These are phyloP conservation scores for Nycteola revayana DNA, from an alignment of 2,888 invertebrate species.

Conservation along the genomic window DNA sequence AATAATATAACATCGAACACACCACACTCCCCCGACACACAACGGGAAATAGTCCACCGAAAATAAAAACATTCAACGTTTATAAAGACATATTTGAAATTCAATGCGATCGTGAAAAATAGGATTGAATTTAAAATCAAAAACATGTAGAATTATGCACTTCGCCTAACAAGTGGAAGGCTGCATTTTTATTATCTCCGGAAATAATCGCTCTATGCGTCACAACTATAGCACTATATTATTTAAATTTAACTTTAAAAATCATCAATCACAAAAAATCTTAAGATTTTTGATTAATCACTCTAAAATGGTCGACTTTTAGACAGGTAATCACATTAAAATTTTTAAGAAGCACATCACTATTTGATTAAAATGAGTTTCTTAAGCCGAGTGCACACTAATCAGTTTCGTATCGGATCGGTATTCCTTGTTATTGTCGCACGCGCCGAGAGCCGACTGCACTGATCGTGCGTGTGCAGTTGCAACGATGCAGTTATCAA, in stretches of 20 bases:
- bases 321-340: too few species aligned
- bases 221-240: not conserved
- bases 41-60: constrained; percentile 62
- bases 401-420: constrained; percentile 8
- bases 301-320: too few species aligned
- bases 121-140: constrained; percentile 55
- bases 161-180: constrained; percentile 59
- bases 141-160: constrained; percentile 58
- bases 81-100: constrained; percentile 78
- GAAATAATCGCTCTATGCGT: constrained; percentile 8
- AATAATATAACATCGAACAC: constrained; percentile 34
- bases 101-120: constrained; percentile 77
- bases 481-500: constrained; percentile 72
- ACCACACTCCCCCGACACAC: constrained; percentile 52
- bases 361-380: constrained; percentile 16
- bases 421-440: constrained; percentile 57
- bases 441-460: constrained; percentile 70
- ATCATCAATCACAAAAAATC: not conserved
- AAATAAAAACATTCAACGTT: constrained; percentile 59
- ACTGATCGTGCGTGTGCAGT: constrained; percentile 61
- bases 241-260: not conserved
- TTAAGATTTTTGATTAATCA: too few species aligned
- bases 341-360: not conserved
- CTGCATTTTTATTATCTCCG: constrained; percentile 44
- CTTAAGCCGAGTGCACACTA: constrained; percentile 43